Evolutionary conservation across 2,888 invertebrate species (phyloP), one percentile per base, ranked within the genome.

Genomic region (Elegia similella): DNA sequence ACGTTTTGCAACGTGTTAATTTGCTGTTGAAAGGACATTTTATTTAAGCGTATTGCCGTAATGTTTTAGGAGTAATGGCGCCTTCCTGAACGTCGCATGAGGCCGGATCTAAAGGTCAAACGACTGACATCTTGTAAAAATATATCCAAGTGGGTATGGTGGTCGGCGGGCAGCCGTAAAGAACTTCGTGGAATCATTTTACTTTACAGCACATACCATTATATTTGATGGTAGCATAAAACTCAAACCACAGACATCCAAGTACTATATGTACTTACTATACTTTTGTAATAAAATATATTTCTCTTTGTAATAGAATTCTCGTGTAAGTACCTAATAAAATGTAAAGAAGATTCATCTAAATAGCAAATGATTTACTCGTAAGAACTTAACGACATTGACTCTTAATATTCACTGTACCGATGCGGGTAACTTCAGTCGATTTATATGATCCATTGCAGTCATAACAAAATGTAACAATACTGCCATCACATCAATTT

Each of bases 351-450:
- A 12, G 38, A 38, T 38, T 38, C 12, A n/a, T n/a, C 38, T 12
- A 12, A 38, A 15, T 8, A 50, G 6, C 46, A 47, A 48, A 46
- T 23, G 44, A 6, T 48, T 13, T 15, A 12, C 15, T 34, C 12
- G 50, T 50, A 16, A 38, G 34, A 34, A 15, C 32, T 16, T 50
- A 34, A 50, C 48, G 48, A 47, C 44, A 44, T 44, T 44, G 17
- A 15, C 34, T 15, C n/a, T 13, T 16, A 34, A 10, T 10, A 42
- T 42, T 42, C 13, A 7, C 42, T 38, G 12, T 3, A 10, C 34
- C 10, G 10, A 6, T 12, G 12, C 38, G 7, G 3, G 38, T 38
- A 12, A 12, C 12, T 38, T 3, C 38, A 38, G 12, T 38, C 12
- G n/a, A 38, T 38, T 38, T n/a, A 12, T 12, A 38, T 38, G 38